These are phyloP conservation scores for Drosophila punjabiensis DNA, from an alignment of 1,140 invertebrate species.

Conservation along the genomic window DNA sequence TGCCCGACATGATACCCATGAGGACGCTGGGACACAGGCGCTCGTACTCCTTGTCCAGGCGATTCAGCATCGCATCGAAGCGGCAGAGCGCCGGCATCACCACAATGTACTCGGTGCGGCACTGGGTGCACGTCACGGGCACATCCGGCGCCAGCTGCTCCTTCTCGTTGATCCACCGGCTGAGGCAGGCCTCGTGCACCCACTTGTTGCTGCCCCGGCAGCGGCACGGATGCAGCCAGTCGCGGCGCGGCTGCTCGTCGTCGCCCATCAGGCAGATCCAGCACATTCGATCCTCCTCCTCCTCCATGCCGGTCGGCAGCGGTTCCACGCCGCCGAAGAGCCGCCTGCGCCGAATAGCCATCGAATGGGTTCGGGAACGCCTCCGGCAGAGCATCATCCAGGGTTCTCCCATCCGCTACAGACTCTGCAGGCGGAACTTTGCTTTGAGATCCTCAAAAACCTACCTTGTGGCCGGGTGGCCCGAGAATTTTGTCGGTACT, in stretches of 20 bases:
- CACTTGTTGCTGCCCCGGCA: conserved; percentile 73
- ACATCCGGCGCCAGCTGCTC: conserved; percentile 39
- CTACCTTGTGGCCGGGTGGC: background rate
- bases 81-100: conserved; percentile 50
- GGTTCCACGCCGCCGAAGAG: conserved; percentile 21
- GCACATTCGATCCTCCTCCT: conserved; percentile 51
- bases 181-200: conserved; percentile 67
- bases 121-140: conserved; percentile 54
- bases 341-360: background rate
- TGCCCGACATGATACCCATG: conserved; percentile 56
- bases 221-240: conserved; percentile 69
- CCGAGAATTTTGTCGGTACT: background rate
- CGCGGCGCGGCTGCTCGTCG: conserved; percentile 37
- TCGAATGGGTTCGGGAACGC: background rate
- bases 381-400: background rate
- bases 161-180: conserved; percentile 69
- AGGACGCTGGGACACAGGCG: conserved; percentile 57
- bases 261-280: conserved; percentile 66
- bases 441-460: background rate
- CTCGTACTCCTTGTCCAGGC: conserved; percentile 42
- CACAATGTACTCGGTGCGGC: conserved; percentile 65
- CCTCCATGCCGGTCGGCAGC: too few species aligned
- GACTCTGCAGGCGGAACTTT: too few species aligned
- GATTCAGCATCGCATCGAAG: conserved; percentile 48
- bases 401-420: background rate